Evolutionary conservation across 2,113 vertebrate genomes (phyloP).

Genomic region (Scalopus aquaticus): DNA sequence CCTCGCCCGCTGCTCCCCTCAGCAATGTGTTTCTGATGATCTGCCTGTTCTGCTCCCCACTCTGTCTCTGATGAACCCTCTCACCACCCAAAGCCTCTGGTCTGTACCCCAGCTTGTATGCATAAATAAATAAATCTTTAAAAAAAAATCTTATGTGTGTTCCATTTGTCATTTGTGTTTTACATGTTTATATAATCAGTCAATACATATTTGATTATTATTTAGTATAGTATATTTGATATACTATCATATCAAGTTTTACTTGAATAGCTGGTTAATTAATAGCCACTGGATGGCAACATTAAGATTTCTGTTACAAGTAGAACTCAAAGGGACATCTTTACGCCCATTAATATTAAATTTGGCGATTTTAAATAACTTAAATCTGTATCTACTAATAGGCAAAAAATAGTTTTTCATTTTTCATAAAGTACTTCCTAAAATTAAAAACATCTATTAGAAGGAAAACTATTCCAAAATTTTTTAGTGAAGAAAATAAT

Average conservation of each 20-base stretch:
- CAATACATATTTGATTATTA: slow-evolving; percentile 4
- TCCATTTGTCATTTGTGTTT: neutral
- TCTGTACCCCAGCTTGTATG: too few relatives aligned
- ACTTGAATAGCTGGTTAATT: slow-evolving; percentile 20
- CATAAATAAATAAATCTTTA: too few relatives aligned
- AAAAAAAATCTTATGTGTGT: too few relatives aligned
- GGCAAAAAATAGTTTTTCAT: neutral
- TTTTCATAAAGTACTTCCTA: slow-evolving; percentile 12
- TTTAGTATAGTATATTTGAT: neutral
- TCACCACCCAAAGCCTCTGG: too few relatives aligned
- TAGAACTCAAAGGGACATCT: neutral
- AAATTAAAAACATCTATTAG: neutral
- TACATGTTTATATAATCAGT: neutral
- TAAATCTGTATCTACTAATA: slow-evolving; percentile 24
- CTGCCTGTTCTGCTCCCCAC: too few relatives aligned
- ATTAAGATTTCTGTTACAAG: neutral
- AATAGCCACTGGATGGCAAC: neutral
- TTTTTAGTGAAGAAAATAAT: neutral
- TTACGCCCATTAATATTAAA: neutral
- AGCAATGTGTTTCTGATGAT: too few relatives aligned
- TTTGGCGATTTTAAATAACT: neutral
- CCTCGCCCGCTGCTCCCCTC: too few relatives aligned
- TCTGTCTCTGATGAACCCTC: too few relatives aligned
- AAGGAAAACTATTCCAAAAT: slow-evolving; percentile 37
- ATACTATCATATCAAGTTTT: too few relatives aligned